Conservation (phyloP, 2,888 invertebrate species). For the Orthosia cruda region DNA sequence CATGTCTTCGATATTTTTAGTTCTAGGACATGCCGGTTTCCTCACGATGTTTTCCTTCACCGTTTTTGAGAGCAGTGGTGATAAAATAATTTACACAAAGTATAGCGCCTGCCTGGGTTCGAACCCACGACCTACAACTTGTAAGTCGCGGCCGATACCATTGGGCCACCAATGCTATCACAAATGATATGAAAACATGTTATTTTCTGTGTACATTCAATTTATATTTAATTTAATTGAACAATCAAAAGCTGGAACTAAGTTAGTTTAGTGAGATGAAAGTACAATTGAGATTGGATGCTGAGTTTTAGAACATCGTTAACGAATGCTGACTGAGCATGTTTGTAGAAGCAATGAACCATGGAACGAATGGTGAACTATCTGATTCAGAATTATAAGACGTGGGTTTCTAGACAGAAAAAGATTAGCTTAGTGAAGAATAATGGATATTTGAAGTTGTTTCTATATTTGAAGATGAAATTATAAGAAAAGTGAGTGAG, state of each 20-base stretch:
- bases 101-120: no score
- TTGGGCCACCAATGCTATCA: no score
- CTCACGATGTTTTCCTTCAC: no score
- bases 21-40: no score
- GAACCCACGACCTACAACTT: no score
- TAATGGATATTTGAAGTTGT: background rate
- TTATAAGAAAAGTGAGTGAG: no score
- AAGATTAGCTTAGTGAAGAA: no score
- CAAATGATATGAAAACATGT: conserved; percentile 21
- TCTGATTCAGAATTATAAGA: background rate
- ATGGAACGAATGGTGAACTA: background rate
- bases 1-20: no score
- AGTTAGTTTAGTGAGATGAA: conserved; percentile 36
- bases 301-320: conserved; percentile 18
- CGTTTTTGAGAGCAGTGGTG: no score
- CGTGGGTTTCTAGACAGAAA: background rate
- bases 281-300: conserved; percentile 1
- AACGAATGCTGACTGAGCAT: conserved; percentile 20
- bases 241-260: conserved; percentile 19
- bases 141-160: no score
- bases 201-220: conserved; percentile 27
- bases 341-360: conserved; percentile 20
- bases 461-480: no score
- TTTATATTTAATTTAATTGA: conserved; percentile 35
- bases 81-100: no score